Conservation (phyloP, 1,140 invertebrate genomes). For the Euwallacea fornicatus region DNA sequence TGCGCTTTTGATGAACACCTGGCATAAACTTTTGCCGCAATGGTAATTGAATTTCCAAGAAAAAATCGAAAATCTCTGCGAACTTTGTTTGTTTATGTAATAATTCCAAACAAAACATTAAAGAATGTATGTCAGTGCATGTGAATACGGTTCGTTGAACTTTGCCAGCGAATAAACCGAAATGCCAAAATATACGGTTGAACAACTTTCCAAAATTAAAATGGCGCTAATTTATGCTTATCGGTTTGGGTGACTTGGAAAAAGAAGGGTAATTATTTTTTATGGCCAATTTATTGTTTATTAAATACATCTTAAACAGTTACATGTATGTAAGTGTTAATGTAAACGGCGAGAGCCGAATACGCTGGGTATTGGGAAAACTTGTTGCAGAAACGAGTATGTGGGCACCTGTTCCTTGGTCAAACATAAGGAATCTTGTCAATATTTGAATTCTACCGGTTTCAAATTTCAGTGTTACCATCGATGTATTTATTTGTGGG, state of each 20-base stretch:
- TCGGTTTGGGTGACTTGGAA: conserved; percentile 17
- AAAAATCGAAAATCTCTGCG: conserved; percentile 17
- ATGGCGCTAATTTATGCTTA: conserved; percentile 34
- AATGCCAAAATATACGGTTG: conserved; percentile 37
- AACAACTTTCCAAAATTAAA: conserved; percentile 40
- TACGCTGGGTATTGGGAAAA: background rate
- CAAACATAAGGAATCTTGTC: background rate
- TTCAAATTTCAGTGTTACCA: too few species aligned
- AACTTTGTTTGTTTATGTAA: conserved; percentile 37
- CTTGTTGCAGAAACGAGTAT: background rate
- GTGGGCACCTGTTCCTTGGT: background rate
- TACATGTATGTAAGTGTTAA: background rate
- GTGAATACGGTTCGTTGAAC: conserved; percentile 33
- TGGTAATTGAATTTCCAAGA: conserved; percentile 10
- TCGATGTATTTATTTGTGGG: too few species aligned
- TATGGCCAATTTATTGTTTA: conserved; percentile 2
- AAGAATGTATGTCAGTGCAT: conserved; percentile 34
- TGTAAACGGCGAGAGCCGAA: background rate
- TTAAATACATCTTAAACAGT: conserved; percentile 4
- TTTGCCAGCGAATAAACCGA: conserved; percentile 28
- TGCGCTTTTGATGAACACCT: too few species aligned
- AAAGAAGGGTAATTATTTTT: background rate
- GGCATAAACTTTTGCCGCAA: background rate
- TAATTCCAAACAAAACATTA: conserved; percentile 32
- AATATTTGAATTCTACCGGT: background rate